Conservation (phyloP, 2,113 vertebrate species). For the Uropsilus gracilis region DNA sequence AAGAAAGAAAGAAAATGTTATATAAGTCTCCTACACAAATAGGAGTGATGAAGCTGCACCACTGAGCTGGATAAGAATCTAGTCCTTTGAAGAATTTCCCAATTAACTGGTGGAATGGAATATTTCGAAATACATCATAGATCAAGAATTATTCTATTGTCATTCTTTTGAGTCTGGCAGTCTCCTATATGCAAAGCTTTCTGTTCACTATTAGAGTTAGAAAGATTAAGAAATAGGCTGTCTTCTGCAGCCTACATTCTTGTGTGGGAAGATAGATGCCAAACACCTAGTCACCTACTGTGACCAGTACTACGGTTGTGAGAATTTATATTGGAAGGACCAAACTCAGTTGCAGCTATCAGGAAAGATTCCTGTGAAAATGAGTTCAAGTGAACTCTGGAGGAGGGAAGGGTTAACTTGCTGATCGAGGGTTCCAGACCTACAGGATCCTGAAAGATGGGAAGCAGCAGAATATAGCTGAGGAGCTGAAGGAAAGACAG, state of each 20-base stretch:
- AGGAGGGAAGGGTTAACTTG: not conserved
- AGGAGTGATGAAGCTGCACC: not conserved
- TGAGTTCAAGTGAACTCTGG: not conserved
- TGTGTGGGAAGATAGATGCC: not conserved
- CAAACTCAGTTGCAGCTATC: not conserved
- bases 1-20: not conserved
- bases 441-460: not conserved
- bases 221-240: not conserved
- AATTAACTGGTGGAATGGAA: not conserved
- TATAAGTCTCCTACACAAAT: not conserved
- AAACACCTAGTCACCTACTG: not conserved
- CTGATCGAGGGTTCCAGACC: not conserved
- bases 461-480: not conserved
- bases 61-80: not conserved
- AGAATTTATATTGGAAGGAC: not conserved
- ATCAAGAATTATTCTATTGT: not conserved
- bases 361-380: not conserved
- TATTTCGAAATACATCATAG: constrained; percentile 28
- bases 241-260: not conserved
- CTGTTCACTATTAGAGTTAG: not conserved
- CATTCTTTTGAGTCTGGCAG: not conserved
- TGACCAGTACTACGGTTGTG: not conserved
- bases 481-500: not conserved
- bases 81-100: constrained; percentile 34
- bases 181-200: not conserved